Evolutionary conservation across 2,113 vertebrate genomes (phyloP), one percentile per base, ranked within the genome.

Genomic region (Trachemys scripta): DNA sequence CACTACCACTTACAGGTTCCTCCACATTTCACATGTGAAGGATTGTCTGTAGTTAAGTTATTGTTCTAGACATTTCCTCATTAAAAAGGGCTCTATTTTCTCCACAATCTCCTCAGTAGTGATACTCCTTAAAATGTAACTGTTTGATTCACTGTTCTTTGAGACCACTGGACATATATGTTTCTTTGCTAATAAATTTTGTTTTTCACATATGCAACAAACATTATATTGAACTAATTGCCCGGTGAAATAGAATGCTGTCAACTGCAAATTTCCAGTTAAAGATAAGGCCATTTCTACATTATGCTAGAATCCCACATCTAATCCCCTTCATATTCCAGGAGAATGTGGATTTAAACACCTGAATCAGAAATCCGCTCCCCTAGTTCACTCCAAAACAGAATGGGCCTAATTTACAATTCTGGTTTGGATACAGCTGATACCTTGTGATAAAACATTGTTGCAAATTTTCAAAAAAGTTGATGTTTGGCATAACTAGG

Each of bases 171-270:
- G 91, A 91, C 96, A 91, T 89, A 47, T 1, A 14, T 75, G 89
- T 80, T 88, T 92, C 53, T 93, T 94, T 87, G 49, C 76, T 95
- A 80, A 92, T 47, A 92, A 89, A 95, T 94, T 22, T 91, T 92
- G 85, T 82, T 97, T 97, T 96, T 95, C 82, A 78, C 19, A 76
- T n/a, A 88, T 85, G 82, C 42, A 91, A 75, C 38, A 94, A 89
- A 65, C 93, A 84, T 88, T 27, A 53, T 50, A 80, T 8, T 4
- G 84, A 85, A 69, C 89, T 95, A 90, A 87, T 90, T 93, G 83
- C 82, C 88, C 84, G 17, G 86, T 87, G 16, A 42, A 92, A 82
- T 51, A 81, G 82, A 95, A 94, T 82, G 57, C 57, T 92, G 69
- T 76, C 84, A 87, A 84, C 80, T 93, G 80, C 80, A 75, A n/a